Evolutionary conservation across 2,113 vertebrate genomes (phyloP).

Genomic region (Hippocampus guttulatus): DNA sequence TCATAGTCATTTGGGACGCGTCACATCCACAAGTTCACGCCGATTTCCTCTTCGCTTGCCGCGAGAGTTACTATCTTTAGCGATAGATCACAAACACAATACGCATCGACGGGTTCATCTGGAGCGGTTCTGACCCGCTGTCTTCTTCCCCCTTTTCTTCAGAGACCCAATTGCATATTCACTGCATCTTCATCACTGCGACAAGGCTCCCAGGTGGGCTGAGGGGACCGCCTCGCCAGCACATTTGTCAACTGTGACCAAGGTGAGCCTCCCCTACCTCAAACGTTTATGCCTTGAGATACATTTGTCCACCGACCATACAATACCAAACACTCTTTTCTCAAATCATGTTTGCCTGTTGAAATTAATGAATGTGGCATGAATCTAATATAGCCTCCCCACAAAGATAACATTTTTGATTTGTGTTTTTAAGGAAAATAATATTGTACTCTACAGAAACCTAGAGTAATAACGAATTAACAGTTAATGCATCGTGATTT

Average conservation of each 20-base stretch:
- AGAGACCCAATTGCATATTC: constrained; percentile 51
- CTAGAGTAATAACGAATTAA: too few species aligned
- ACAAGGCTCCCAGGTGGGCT: constrained; percentile 28
- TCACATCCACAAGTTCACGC: constrained; percentile 22
- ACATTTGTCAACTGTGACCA: constrained; percentile 31
- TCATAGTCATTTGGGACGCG: constrained; percentile 47
- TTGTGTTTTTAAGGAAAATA: too few species aligned
- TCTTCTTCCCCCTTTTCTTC: constrained; percentile 26
- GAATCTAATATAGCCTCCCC: too few species aligned
- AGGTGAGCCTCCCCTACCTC: constrained; percentile 12
- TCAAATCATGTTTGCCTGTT: too few species aligned
- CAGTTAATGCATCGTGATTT: too few species aligned
- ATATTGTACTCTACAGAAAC: too few species aligned
- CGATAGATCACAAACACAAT: constrained; percentile 42
- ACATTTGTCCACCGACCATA: too few species aligned
- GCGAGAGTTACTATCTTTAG: constrained; percentile 47
- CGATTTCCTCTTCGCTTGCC: constrained; percentile 47
- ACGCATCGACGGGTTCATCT: constrained; percentile 35
- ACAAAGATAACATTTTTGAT: too few species aligned
- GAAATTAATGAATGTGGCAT: too few species aligned
- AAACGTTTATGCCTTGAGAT: background rate
- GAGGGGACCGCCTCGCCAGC: constrained; percentile 35
- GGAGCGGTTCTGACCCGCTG: constrained; percentile 33
- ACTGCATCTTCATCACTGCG: constrained; percentile 48
- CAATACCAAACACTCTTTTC: background rate